Percentiles rank a stretch among this genome's conserved stretches.
phyloP scores from a whole-genome alignment of 2,888 invertebrate genomes.

The Calliopum simillimum region DNA sequence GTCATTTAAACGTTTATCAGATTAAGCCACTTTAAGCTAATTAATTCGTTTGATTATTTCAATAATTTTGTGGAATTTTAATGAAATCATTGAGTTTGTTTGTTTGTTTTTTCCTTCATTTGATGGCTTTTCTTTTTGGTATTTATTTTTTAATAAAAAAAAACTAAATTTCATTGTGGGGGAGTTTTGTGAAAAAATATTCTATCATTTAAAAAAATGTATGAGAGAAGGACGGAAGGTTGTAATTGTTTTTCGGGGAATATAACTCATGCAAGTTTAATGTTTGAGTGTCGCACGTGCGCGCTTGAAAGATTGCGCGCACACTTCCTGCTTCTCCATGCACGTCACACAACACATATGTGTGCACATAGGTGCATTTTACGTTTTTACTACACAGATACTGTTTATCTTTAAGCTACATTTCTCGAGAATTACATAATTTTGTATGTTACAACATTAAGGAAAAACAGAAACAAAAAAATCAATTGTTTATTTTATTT shows the following conservation, averaged over 20 bases:
- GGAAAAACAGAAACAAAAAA: background rate
- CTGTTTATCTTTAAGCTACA: slow-evolving; percentile 10
- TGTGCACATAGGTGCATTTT: background rate
- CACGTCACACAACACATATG: too few relatives aligned
- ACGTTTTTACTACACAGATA: background rate
- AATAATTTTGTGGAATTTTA: slow-evolving; percentile 34
- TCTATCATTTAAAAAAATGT: background rate
- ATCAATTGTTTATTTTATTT: slow-evolving; percentile 20
- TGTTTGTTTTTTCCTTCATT: background rate
- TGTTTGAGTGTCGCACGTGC: slow-evolving; percentile 38
- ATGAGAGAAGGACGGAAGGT: background rate
- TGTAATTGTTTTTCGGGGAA: background rate
- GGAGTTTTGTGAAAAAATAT: background rate
- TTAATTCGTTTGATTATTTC: slow-evolving; percentile 46
- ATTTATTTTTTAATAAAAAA: background rate
- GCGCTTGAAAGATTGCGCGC: background rate
- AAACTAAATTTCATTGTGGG: background rate
- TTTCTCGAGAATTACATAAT: slow-evolving; percentile 29
- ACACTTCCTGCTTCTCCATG: slow-evolving; percentile 12
- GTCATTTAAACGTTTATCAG: slow-evolving; percentile 51
- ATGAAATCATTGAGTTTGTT: slow-evolving; percentile 32
- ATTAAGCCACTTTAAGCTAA: slow-evolving; percentile 53
- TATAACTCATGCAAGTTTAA: slow-evolving; percentile 9
- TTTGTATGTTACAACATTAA: background rate
- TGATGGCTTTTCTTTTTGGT: slow-evolving; percentile 3